A percentile compares a stretch with the other conserved stretches of the same genome.
These are phyloP conservation scores for Myzus persicae DNA, from an alignment of 1,140 invertebrate species.

Conservation along the genomic window DNA sequence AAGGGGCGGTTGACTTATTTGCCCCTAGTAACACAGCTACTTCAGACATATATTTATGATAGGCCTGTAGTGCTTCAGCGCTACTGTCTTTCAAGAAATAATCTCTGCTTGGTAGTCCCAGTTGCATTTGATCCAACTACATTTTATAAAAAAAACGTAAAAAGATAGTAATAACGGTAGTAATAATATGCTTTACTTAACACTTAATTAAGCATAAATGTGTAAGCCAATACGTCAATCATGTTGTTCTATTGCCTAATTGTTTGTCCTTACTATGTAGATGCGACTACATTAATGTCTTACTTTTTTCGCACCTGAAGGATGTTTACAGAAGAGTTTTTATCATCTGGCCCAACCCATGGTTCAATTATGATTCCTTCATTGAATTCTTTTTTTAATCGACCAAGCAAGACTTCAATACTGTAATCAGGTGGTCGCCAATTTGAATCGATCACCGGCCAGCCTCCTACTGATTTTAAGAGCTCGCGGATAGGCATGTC, in stretches of 20 bases:
- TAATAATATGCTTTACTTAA: background rate
- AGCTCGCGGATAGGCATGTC: conserved; percentile 72
- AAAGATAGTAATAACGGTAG: background rate
- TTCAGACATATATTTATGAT: conserved; percentile 80
- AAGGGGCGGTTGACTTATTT: conserved; percentile 69
- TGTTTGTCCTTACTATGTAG: conserved; percentile 43
- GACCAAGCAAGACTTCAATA: conserved; percentile 74
- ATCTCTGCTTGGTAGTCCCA: conserved; percentile 82
- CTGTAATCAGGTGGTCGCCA: conserved; percentile 70
- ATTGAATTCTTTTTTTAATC: conserved; percentile 75
- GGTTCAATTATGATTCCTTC: conserved; percentile 79
- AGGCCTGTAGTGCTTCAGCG: conserved; percentile 74
- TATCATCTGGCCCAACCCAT: conserved; percentile 86
- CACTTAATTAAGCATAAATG: background rate
- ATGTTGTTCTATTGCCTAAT: background rate
- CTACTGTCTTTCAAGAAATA: conserved; percentile 78
- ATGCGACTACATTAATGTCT: conserved; percentile 57
- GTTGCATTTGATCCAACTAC: conserved; percentile 81
- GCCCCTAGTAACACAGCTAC: conserved; percentile 79
- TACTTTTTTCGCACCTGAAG: conserved; percentile 74
- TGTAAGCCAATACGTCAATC: background rate
- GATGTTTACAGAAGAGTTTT: conserved; percentile 84
- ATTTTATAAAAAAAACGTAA: conserved; percentile 60
- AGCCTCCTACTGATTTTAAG: conserved; percentile 74
- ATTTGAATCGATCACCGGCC: conserved; percentile 74